phyloP scores from a whole-genome alignment of 2,888 invertebrate species.

The Coenonympha arcania region DNA sequence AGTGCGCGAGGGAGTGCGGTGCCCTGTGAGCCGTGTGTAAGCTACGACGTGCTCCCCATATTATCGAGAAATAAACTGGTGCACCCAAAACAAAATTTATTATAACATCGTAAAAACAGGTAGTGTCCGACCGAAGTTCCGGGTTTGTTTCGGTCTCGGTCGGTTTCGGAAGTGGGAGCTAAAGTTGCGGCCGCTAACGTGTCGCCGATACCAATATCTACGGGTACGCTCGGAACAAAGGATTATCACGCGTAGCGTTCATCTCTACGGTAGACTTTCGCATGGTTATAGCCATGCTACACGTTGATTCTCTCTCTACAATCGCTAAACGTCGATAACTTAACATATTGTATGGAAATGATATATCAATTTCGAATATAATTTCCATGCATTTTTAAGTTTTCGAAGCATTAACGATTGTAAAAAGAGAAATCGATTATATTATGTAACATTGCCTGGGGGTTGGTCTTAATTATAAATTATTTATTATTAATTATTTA shows the following conservation, averaged over 20 bases:
- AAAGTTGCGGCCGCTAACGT: neutral
- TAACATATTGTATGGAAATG: too few relatives aligned
- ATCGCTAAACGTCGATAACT: too few relatives aligned
- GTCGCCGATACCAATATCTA: neutral
- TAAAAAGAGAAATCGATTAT: too few relatives aligned
- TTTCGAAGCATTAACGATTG: too few relatives aligned
- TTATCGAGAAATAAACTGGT: constrained; percentile 52
- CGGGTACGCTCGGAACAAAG: neutral
- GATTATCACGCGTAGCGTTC: neutral
- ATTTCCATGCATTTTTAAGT: too few relatives aligned
- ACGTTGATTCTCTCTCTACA: too few relatives aligned
- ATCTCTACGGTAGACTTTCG: neutral
- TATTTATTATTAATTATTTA: neutral
- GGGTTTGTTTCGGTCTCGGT: constrained; percentile 6
- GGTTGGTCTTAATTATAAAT: too few relatives aligned
- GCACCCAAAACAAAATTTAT: constrained; percentile 53
- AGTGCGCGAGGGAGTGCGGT: constrained; percentile 67
- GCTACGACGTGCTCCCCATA: constrained; percentile 62
- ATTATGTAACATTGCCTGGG: neutral
- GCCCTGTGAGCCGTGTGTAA: constrained; percentile 64
- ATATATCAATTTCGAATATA: too few relatives aligned
- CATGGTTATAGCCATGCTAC: too few relatives aligned
- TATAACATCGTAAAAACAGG: constrained; percentile 44
- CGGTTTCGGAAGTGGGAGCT: neutral
- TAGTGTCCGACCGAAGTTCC: constrained; percentile 15